phyloP scores from a whole-genome alignment of 2,888 invertebrate genomes.

The Idaea aversata region DNA sequence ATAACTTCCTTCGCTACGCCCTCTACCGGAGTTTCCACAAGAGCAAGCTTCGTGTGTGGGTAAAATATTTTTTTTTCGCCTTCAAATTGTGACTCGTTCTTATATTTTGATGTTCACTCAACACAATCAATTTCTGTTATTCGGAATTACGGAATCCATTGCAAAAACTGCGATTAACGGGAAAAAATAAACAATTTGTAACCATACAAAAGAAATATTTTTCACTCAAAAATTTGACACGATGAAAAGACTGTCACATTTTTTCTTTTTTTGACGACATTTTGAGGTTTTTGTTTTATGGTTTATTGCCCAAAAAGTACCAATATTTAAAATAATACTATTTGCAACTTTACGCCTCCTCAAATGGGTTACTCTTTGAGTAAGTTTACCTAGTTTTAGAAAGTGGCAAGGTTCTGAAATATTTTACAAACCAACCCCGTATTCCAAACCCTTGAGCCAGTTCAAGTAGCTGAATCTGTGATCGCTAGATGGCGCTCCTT shows the following conservation, averaged over 20 bases:
- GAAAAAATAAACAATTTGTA: not conserved
- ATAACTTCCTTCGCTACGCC: not conserved
- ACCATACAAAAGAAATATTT: not conserved
- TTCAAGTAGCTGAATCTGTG: not conserved
- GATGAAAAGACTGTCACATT: not conserved
- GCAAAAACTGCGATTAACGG: not conserved
- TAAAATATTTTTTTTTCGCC: not conserved
- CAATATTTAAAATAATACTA: not conserved
- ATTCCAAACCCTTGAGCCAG: not conserved
- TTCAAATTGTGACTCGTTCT: not conserved
- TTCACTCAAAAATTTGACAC: not conserved
- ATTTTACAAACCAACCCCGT: not conserved
- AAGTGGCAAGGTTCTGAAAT: not conserved
- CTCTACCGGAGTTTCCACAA: not conserved
- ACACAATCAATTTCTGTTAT: not conserved
- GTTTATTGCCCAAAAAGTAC: not conserved
- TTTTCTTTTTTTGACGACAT: not conserved
- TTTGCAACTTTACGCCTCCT: no score
- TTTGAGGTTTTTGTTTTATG: not conserved
- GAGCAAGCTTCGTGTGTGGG: not conserved
- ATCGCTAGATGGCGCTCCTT: not conserved
- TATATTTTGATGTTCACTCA: not conserved
- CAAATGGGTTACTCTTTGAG: no score
- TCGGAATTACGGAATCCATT: not conserved
- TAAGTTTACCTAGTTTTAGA: not conserved